Percentiles rank a stretch among this genome's conserved stretches.
Evolutionary conservation across 1,140 invertebrate genomes (phyloP).

Genomic region (Bacillus rossius): DNA sequence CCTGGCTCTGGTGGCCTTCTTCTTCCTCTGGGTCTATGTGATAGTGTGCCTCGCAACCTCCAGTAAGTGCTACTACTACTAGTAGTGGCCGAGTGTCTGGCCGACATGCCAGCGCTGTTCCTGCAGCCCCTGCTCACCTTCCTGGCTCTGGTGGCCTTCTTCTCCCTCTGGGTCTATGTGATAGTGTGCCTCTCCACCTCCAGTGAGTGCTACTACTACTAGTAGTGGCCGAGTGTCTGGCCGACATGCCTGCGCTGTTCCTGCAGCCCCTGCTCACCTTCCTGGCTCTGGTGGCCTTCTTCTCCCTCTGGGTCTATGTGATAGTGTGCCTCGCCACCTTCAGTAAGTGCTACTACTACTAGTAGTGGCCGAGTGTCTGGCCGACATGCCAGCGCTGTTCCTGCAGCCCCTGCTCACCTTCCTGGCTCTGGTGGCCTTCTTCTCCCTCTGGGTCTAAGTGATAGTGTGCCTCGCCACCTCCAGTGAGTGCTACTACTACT

Average conservation of each 20-base stretch:
- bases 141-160: constrained; percentile 67
- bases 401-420: constrained; percentile 86
- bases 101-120: constrained; percentile 76
- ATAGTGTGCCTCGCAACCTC: constrained; percentile 63
- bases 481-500: no score
- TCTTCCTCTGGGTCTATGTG: constrained; percentile 78
- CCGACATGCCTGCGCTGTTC: constrained; percentile 76
- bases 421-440: constrained; percentile 67
- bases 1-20: constrained; percentile 67
- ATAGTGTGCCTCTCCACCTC: constrained; percentile 64
- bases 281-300: constrained; percentile 67
- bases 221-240: no score
- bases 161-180: constrained; percentile 78
- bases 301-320: constrained; percentile 78
- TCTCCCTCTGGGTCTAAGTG: constrained; percentile 78
- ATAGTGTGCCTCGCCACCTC: constrained; percentile 65
- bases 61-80: no score
- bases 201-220: no score
- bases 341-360: no score
- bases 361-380: no score
- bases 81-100: no score
- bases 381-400: constrained; percentile 76
- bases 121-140: constrained; percentile 86
- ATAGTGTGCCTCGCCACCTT: constrained; percentile 64
- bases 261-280: constrained; percentile 86